Evolutionary conservation across 2,113 vertebrate species (phyloP).

Genomic region (Cricetomys ansorgei): DNA sequence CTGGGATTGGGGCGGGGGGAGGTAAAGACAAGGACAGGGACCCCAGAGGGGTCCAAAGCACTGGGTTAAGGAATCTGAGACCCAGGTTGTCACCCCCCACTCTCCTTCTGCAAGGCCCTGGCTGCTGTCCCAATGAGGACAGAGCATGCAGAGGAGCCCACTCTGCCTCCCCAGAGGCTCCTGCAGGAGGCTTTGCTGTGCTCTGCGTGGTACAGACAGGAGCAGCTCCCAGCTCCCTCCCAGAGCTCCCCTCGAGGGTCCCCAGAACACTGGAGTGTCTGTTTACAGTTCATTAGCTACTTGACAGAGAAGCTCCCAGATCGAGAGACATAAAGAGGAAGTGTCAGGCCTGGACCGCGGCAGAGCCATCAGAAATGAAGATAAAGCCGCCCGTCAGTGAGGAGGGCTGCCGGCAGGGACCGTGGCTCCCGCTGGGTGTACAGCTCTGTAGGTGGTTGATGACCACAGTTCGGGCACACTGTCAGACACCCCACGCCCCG

Average conservation of each 20-base stretch:
- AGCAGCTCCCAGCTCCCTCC: fast-evolving
- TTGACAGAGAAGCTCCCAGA: conserved; percentile 58
- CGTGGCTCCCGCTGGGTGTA: fast-evolving
- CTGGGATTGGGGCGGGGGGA: fast-evolving
- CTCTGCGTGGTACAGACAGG: not conserved
- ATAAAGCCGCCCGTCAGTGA: not conserved
- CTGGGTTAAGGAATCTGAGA: not conserved
- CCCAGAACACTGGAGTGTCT: conserved; percentile 25
- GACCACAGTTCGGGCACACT: not conserved
- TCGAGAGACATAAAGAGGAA: not conserved
- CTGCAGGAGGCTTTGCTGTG: not conserved
- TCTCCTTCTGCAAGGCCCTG: not conserved
- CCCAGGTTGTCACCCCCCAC: fast-evolving
- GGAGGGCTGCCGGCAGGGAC: not conserved
- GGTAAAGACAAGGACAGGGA: not conserved
- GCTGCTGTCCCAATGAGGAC: not conserved
- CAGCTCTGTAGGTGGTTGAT: not conserved
- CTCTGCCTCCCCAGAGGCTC: not conserved
- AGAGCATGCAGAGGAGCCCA: fast-evolving
- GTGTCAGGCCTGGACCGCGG: not conserved
- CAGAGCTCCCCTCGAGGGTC: not conserved
- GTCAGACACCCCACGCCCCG: not conserved
- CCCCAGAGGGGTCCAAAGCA: not conserved
- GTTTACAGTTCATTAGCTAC: conserved; percentile 70
- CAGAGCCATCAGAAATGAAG: conserved; percentile 25